Conservation (phyloP, 2,888 invertebrate species). For the Ormyrus pomaceus region DNA sequence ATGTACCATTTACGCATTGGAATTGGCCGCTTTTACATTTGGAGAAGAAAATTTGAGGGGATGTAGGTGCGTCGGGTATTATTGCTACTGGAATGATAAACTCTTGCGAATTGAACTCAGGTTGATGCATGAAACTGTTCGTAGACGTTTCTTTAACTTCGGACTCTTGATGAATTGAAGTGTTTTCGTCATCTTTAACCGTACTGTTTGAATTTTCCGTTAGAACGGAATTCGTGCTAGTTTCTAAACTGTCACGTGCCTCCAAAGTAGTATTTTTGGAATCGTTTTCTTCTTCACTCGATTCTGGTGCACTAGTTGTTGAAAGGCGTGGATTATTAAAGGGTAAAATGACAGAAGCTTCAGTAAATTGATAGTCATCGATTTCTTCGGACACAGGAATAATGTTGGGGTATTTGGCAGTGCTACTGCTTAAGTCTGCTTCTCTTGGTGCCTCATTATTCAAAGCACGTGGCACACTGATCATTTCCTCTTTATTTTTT, state of each 20-base stretch:
- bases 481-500: neutral
- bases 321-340: constrained; percentile 43
- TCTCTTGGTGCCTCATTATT: neutral
- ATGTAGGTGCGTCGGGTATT: constrained; percentile 14
- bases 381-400: constrained; percentile 72
- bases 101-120: constrained; percentile 11
- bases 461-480: neutral
- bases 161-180: neutral
- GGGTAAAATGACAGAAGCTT: constrained; percentile 51
- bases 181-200: constrained; percentile 16
- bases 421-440: constrained; percentile 7
- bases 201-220: constrained; percentile 2
- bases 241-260: constrained; percentile 18
- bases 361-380: constrained; percentile 59
- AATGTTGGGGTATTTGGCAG: constrained; percentile 60
- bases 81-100: constrained; percentile 32
- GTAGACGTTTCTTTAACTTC: neutral
- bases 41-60: constrained; percentile 70
- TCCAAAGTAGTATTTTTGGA: constrained; percentile 7
- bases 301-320: constrained; percentile 42
- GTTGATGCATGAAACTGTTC: neutral
- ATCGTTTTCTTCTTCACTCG: constrained; percentile 1
- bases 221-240: constrained; percentile 15
- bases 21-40: constrained; percentile 79
- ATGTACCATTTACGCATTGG: constrained; percentile 79